Evolutionary conservation across 30 jellyfish, hydroid and myxozoan genomes (phyloP).

Genomic region (Chironex yamaguchii): DNA sequence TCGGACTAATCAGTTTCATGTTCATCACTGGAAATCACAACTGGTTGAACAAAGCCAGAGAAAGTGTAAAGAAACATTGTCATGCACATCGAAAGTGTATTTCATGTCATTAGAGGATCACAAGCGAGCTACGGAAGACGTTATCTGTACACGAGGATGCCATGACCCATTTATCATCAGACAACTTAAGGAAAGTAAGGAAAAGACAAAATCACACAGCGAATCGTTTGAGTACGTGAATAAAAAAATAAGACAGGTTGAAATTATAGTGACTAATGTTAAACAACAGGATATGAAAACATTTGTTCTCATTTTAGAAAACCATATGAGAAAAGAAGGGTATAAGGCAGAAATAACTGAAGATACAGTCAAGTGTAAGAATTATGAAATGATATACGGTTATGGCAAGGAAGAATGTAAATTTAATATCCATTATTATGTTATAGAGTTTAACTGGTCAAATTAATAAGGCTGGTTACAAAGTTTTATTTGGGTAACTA

Average conservation of each 20-base stretch:
- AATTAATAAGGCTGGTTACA: too few relatives aligned
- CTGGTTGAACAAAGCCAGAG: slow-evolving; percentile 41
- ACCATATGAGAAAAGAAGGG: slow-evolving; percentile 28
- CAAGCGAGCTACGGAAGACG: neutral
- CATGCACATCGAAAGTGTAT: slow-evolving; percentile 7
- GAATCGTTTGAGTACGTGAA: slow-evolving; percentile 60
- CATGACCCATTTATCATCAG: slow-evolving; percentile 54
- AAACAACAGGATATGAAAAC: slow-evolving; percentile 37
- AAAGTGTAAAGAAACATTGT: slow-evolving; percentile 33
- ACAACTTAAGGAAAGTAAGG: neutral
- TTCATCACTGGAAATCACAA: slow-evolving; percentile 53
- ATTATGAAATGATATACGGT: slow-evolving; percentile 23
- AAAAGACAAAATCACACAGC: slow-evolving; percentile 12
- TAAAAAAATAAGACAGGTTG: slow-evolving; percentile 14
- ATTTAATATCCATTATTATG: slow-evolving; percentile 15
- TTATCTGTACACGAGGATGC: slow-evolving; percentile 57
- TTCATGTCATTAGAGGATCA: slow-evolving; percentile 50
- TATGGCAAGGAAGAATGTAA: slow-evolving; percentile 49
- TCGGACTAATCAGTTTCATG: slow-evolving; percentile 33
- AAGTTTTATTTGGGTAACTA: too few relatives aligned
- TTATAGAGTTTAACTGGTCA: slow-evolving; percentile 44
- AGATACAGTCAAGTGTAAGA: slow-evolving; percentile 57
- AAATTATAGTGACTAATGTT: slow-evolving; percentile 26
- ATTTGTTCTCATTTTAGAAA: slow-evolving; percentile 37
- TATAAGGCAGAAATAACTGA: slow-evolving; percentile 11